Percentiles rank a stretch among this genome's conserved stretches.
Evolutionary conservation across 2,888 invertebrate species (phyloP).

Genomic region (Drosophila antonietae): DNA sequence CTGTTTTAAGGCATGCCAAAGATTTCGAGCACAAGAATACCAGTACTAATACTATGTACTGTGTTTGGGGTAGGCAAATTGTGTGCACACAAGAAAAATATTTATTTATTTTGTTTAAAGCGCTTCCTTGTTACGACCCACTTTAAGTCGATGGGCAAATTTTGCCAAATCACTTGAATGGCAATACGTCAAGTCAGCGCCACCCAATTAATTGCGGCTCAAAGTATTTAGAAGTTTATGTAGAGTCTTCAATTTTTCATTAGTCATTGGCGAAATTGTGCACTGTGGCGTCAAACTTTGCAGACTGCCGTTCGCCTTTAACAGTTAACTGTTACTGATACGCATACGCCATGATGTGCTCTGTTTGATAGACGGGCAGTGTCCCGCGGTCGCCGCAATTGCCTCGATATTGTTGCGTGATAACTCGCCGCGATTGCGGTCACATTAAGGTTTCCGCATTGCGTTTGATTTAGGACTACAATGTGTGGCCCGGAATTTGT

Average conservation of each 20-base stretch:
- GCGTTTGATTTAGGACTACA: conserved; percentile 70
- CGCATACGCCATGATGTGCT: conserved; percentile 45
- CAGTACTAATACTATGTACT: background rate
- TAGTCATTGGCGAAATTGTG: conserved; percentile 48
- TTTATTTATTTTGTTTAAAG: conserved; percentile 30
- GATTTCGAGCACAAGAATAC: conserved; percentile 9
- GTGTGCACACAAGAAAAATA: conserved; percentile 11
- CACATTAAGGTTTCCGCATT: conserved; percentile 70
- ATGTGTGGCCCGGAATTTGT: conserved; percentile 71
- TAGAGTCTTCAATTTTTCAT: conserved; percentile 4
- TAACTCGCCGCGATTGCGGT: conserved; percentile 70
- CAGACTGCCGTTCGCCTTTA: conserved; percentile 35
- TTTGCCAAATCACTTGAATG: conserved; percentile 31
- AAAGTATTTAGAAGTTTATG: conserved; percentile 41
- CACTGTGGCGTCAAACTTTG: conserved; percentile 31
- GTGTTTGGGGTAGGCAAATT: conserved; percentile 25
- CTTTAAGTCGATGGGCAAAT: conserved; percentile 24
- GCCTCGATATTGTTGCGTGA: conserved; percentile 49
- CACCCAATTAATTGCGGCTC: conserved; percentile 48
- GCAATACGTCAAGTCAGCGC: conserved; percentile 40
- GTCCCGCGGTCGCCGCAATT: background rate
- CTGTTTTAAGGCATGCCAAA: conserved; percentile 20
- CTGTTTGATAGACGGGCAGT: conserved; percentile 23
- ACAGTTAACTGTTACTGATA: conserved; percentile 43
- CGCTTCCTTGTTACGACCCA: conserved; percentile 1